Percentiles rank a stretch among this genome's conserved stretches.
Conservation (phyloP, 1,140 invertebrate species). For the Aricia agestis region DNA sequence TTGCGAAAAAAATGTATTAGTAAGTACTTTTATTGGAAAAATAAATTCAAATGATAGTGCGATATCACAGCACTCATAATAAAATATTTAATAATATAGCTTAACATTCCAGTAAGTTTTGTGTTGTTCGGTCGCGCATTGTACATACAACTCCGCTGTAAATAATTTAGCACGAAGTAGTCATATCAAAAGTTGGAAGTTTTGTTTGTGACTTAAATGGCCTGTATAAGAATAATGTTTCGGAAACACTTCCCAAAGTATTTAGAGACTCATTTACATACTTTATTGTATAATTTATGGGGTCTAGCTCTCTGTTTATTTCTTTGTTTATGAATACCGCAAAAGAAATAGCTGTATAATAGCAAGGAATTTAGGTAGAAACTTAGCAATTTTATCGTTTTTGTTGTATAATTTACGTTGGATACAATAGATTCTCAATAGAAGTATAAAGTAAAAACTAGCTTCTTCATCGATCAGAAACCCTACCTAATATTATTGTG, state of each 20-base stretch:
- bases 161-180: constrained; percentile 62
- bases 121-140: constrained; percentile 8
- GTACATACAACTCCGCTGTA: constrained; percentile 38
- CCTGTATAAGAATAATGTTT: background rate
- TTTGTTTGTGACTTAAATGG: background rate
- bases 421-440: too few relatives aligned
- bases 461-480: background rate
- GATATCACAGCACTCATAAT: constrained; percentile 13
- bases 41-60: background rate
- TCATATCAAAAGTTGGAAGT: constrained; percentile 44
- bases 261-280: constrained; percentile 5
- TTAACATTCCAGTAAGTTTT: constrained; percentile 14
- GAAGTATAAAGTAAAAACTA: background rate
- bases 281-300: background rate
- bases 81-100: constrained; percentile 17
- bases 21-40: too few relatives aligned
- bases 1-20: too few relatives aligned
- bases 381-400: background rate
- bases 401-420: background rate
- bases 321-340: background rate
- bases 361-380: background rate
- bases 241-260: background rate
- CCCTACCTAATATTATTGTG: background rate
- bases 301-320: background rate
- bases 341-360: background rate